These are phyloP conservation scores for Aegotheles bennettii DNA, from an alignment of 2,113 vertebrate species.

Conservation along the genomic window DNA sequence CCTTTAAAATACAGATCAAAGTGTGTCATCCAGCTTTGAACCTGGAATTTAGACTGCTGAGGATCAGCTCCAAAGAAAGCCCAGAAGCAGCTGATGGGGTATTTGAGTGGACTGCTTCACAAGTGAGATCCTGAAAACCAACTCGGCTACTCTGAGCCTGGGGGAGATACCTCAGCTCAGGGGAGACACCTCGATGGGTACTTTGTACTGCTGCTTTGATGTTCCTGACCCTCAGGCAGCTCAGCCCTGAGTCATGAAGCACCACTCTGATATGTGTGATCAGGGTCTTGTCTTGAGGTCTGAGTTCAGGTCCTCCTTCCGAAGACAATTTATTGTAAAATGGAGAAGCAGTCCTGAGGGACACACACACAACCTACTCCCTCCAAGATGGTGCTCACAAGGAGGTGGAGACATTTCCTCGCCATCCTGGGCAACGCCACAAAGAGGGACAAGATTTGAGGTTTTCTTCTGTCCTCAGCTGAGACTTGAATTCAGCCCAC, in stretches of 20 bases:
- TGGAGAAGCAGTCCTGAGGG: background rate
- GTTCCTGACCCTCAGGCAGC: background rate
- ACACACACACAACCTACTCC: too few species aligned
- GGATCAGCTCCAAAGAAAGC: background rate
- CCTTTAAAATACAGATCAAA: background rate
- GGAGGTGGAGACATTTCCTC: background rate
- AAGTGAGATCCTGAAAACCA: background rate
- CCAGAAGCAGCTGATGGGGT: background rate
- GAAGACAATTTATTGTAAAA: background rate
- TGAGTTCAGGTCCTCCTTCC: background rate
- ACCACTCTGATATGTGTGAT: too few species aligned
- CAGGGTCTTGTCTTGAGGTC: background rate
- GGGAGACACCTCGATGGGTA: fast-evolving
- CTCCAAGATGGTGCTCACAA: background rate
- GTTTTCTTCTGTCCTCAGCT: background rate
- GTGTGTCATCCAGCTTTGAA: background rate
- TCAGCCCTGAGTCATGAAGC: background rate
- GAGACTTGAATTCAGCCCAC: background rate
- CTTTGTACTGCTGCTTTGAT: background rate
- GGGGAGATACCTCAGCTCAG: fast-evolving
- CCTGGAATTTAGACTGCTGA: background rate
- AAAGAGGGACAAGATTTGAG: background rate
- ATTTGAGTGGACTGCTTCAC: background rate
- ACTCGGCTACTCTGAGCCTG: background rate
- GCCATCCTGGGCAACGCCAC: background rate